Base-by-base conservation (phyloP, 2,888 invertebrate species). In the Lepeophtheirus nordmannii region DNA sequence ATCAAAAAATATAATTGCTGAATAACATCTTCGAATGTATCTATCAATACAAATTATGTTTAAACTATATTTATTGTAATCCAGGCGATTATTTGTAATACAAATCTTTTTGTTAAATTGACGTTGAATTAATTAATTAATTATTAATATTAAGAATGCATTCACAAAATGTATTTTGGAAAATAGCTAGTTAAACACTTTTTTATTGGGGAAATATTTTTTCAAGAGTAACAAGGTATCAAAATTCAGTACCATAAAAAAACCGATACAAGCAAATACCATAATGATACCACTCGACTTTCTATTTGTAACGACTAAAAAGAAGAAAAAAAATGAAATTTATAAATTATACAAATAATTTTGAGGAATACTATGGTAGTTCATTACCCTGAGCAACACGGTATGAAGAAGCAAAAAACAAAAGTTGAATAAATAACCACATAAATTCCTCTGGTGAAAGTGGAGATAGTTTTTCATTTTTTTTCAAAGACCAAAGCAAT, bases 391-490 rank as follows among this genome's bases (percentile, higher is more conserved):
- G 60, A 23, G 38, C 38, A 14, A 22, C 60, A 22, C 60, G 60
- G 38, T 17, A 60, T 17, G 60, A 37, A 17, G 60, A 23, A 17
- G 38, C 38, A 22, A 60, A 60, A 14, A 22, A 60, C 1, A 60
- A 38, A 17, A 60, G 17, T 10, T 60, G 38, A 23, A 60, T 60
- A 22, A 60, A 60, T 20, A 60, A 23, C 60, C 60, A 60, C 60
- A 60, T 60, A 17, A 60, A 60, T 14, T 60, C 60, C 37, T 17
- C 38, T 11, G 60, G 14, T 11, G 30, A 23, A 23, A 60, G 38
- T 37, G 60, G 60, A 17, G 37, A 60, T 8, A 46, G 53, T 17
- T 17, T 14, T 17, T 46, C 53, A 17, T 46, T 17, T 17, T 46
- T 46, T 14, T 46, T 46, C 3, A 17, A 46, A 11, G 60, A 23